Evolutionary conservation across 2,113 vertebrate species (phyloP).

Genomic region (Arizona elegans): DNA sequence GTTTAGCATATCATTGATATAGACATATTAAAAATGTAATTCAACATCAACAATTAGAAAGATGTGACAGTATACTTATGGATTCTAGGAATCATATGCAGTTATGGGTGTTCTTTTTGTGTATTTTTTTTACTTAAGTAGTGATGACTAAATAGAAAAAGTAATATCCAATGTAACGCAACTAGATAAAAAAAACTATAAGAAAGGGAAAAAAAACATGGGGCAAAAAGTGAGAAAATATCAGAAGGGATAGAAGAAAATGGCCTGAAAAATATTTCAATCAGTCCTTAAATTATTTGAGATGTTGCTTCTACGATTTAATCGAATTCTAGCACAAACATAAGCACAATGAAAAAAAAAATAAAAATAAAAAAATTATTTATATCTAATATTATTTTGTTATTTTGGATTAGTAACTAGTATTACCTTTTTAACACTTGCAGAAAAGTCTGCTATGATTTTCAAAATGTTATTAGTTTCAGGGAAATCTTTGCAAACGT

Average conservation of each 20-base stretch:
- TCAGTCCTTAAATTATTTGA: background rate
- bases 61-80: background rate
- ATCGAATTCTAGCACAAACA: background rate
- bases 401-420: background rate
- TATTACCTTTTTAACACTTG: conserved; percentile 95
- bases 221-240: background rate
- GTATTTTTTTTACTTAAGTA: background rate
- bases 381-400: background rate
- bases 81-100: background rate
- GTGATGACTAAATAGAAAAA: background rate
- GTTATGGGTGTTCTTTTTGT: background rate
- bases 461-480: conserved; percentile 99
- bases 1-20: background rate
- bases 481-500: conserved; percentile 95
- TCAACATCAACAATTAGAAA: background rate
- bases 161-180: background rate
- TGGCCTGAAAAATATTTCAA: background rate
- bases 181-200: background rate
- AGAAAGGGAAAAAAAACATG: background rate
- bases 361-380: background rate
- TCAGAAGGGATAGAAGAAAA: background rate
- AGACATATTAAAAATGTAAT: background rate
- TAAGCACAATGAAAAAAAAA: background rate
- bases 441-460: conserved; percentile 97
- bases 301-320: background rate